Conservation (phyloP, 2,113 vertebrate species). For the Capreolus pygargus region DNA sequence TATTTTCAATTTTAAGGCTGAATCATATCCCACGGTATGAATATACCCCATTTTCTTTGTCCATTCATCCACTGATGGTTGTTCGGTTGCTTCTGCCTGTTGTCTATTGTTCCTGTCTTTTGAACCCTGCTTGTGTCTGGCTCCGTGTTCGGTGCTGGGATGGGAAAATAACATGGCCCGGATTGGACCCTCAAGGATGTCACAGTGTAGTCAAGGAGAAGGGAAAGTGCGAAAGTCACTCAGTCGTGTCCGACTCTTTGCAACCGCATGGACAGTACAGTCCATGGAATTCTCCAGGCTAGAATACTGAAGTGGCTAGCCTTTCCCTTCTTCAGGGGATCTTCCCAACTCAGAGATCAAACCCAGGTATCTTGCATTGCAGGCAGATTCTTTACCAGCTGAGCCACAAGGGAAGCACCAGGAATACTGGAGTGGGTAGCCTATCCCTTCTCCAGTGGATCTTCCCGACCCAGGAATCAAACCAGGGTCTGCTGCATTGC, state of each 20-base stretch:
- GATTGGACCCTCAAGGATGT: not conserved
- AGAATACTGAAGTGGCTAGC: not conserved
- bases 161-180: not conserved
- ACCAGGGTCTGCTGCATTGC: not conserved
- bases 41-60: not conserved
- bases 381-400: no score
- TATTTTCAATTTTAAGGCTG: not conserved
- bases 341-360: no score
- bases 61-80: not conserved
- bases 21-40: rapidly evolving
- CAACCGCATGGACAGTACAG: rapidly evolving
- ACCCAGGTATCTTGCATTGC: no score
- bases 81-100: no score
- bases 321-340: no score
- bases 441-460: not conserved
- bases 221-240: not conserved
- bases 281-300: not conserved
- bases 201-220: not conserved
- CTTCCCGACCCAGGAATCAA: not conserved
- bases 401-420: no score
- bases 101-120: not conserved
- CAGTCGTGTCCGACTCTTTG: rapidly evolving
- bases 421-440: not conserved
- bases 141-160: not conserved
- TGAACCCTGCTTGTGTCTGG: not conserved